A percentile compares a stretch with the other conserved stretches of the same genome.
Evolutionary conservation across 2,113 vertebrate genomes (phyloP).

Genomic region (Pandion haliaetus): DNA sequence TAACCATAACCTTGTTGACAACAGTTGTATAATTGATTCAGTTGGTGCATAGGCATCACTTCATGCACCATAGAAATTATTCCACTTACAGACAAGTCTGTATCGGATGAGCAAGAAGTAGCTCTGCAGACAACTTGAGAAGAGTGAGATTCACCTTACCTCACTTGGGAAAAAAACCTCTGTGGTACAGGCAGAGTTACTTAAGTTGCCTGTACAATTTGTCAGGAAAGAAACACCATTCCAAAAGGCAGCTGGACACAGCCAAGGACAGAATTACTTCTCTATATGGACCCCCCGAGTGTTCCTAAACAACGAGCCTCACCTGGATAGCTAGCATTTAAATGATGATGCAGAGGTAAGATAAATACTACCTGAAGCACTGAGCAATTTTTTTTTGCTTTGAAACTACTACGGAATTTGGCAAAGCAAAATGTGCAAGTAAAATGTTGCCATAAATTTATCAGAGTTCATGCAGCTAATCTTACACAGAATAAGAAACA

Average conservation of each 20-base stretch:
- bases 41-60: not conserved
- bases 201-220: not conserved
- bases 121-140: not conserved
- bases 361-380: not conserved
- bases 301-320: not conserved
- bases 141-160: not conserved
- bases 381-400: not conserved
- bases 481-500: not conserved
- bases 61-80: rapidly evolving
- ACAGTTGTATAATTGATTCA: not conserved
- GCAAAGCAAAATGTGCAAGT: not conserved
- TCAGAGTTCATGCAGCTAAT: not conserved
- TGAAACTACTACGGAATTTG: not conserved
- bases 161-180: not conserved
- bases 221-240: not conserved
- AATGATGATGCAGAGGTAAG: not conserved
- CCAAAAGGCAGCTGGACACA: not conserved
- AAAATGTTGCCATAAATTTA: not conserved
- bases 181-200: not conserved
- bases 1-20: not conserved
- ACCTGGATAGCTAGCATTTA: not conserved
- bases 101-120: rapidly evolving
- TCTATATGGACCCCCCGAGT: not conserved
- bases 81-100: not conserved
- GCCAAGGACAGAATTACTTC: not conserved